These are phyloP conservation scores for Anoplolepis gracilipes DNA, from an alignment of 1,140 invertebrate species.

Conservation along the genomic window DNA sequence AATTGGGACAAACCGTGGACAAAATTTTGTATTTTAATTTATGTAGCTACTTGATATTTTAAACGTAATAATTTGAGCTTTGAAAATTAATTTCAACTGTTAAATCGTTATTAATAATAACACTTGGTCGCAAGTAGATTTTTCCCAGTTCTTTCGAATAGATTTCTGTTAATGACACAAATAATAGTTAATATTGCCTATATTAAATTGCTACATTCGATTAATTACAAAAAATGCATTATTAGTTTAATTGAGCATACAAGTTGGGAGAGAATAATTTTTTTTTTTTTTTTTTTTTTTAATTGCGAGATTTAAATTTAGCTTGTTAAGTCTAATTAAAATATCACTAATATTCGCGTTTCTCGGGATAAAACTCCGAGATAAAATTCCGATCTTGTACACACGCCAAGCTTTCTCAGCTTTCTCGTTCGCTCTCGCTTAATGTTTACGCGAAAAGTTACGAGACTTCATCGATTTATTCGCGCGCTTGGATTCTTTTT, in stretches of 20 bases:
- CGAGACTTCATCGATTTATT: constrained; percentile 35
- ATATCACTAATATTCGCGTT: neutral
- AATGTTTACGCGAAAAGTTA: constrained; percentile 43
- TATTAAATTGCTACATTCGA: neutral
- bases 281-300: neutral
- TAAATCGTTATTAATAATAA: neutral
- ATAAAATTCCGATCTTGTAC: constrained; percentile 11
- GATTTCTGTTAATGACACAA: neutral
- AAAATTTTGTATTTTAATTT: neutral
- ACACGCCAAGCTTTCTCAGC: constrained; percentile 15
- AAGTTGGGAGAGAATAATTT: too few relatives aligned
- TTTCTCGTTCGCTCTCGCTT: constrained; percentile 14
- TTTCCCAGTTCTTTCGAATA: neutral
- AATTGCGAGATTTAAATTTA: neutral
- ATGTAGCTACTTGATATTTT: neutral
- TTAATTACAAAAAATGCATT: neutral
- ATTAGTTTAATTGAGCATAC: too few relatives aligned
- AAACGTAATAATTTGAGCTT: neutral
- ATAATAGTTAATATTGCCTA: neutral
- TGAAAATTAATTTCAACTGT: too few relatives aligned
- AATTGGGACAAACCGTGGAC: neutral
- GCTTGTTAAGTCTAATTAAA: neutral
- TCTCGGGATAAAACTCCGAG: neutral
- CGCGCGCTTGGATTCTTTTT: constrained; percentile 28
- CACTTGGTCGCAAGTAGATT: neutral